Conservation (phyloP, 2,888 invertebrate species). For the Listrodromus nycthemerus region DNA sequence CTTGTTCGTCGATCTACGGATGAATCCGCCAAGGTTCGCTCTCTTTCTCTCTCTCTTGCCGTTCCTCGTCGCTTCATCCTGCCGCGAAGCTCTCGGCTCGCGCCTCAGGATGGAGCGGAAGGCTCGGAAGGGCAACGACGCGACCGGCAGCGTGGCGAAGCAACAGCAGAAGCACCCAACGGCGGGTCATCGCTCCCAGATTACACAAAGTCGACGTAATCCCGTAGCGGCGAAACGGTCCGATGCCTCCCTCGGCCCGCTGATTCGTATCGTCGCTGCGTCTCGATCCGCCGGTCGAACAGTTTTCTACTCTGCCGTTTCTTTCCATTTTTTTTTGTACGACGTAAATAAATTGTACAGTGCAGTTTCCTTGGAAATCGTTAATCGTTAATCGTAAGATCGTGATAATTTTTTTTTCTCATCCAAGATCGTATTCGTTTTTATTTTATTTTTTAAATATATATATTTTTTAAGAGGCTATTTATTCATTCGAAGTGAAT, state of each 20-base stretch:
- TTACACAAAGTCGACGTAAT: slow-evolving; percentile 73
- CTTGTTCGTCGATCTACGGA: slow-evolving; percentile 54
- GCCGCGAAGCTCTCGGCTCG: slow-evolving; percentile 65
- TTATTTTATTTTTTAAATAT: no score
- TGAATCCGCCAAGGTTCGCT: slow-evolving; percentile 37
- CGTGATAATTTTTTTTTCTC: no score
- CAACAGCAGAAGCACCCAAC: slow-evolving; percentile 50
- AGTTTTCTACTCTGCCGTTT: slow-evolving; percentile 43
- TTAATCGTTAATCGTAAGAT: no score
- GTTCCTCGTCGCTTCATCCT: slow-evolving; percentile 63
- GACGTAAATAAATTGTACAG: background rate
- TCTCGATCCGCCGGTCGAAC: slow-evolving; percentile 41
- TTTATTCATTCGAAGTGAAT: no score
- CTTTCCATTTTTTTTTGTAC: slow-evolving; percentile 26
- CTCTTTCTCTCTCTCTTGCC: slow-evolving; percentile 50
- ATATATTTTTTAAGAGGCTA: no score
- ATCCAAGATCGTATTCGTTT: no score
- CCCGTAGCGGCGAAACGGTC: slow-evolving; percentile 68
- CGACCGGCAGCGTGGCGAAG: slow-evolving; percentile 37
- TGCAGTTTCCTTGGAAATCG: no score
- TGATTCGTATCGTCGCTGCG: slow-evolving; percentile 56
- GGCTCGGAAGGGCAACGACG: slow-evolving; percentile 63
- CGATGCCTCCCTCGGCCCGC: slow-evolving; percentile 58
- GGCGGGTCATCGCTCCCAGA: slow-evolving; percentile 76
- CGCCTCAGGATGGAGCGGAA: slow-evolving; percentile 58